Base-by-base conservation (phyloP, 2,113 vertebrate genomes). In the Ailurus styani region DNA sequence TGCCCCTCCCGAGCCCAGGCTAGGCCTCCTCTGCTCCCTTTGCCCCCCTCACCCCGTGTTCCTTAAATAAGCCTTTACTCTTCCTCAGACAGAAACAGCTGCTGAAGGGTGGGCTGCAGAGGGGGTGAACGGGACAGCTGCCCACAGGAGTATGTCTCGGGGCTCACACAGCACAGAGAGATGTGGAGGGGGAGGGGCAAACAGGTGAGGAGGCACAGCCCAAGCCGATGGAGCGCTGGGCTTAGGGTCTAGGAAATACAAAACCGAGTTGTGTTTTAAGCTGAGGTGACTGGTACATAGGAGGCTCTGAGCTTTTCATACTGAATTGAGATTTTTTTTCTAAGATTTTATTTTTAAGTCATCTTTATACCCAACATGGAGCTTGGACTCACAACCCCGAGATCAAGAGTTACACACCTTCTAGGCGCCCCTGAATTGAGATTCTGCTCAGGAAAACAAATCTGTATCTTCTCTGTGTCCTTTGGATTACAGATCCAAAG, bases 81-180 rank as follows among this genome's bases (percentile, higher is more conserved):
- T 0, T 95, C 18, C 50, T 50, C 6, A 10, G 62, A 64, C n/a
- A 50, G 75, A 87, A 89, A 93, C 94, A 97, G 97, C 96, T 98
- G 91, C 84, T 15, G 57, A 45, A 78, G 60, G 66, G 52, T 85
- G 78, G 93, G 83, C 31, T 66, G 27, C 64, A 85, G 66, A 87
- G 62, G 42, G 37, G 78, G 37, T 17, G 42, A 60, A 2, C 0
- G 20, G 72, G 62, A 60, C 96, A 96, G 95, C 97, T 93, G 98
- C 91, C 5, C 3, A 50, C 9, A 0, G 20, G 15, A 50, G 91
- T 55, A 11, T 25, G 45, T 23, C 37, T 47, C 13, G 86, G 47
- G 62, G 31, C 72, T 87, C 18, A 57, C n/a, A 2, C 7, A 6
- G 11, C 10, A 60, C 37, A 3, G 11, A 15, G 20, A 23, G 77